Conservation (phyloP, 2,888 invertebrate genomes). For the Trissolcus japonicus region DNA sequence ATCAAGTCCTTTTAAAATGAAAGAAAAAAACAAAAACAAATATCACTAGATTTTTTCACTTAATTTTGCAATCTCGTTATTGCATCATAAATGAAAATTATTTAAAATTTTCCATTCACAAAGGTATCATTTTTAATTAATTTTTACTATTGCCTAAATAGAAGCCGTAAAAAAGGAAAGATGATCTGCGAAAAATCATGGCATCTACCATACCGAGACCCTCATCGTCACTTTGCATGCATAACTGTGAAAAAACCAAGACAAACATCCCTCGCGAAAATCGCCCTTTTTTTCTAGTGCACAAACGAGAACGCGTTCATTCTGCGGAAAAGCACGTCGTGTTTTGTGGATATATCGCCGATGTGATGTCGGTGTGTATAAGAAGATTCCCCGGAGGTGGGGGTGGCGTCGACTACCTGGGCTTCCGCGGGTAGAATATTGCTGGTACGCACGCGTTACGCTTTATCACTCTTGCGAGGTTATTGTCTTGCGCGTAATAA, state of each 20-base stretch:
- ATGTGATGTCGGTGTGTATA: slow-evolving; percentile 43
- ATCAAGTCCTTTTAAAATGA: too few species aligned
- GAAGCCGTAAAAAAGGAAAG: background rate
- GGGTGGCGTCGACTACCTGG: slow-evolving; percentile 44
- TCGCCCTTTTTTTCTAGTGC: slow-evolving; percentile 3
- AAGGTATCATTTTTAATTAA: too few species aligned
- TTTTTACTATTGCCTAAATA: too few species aligned
- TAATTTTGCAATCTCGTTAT: too few species aligned
- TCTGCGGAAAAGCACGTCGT: slow-evolving; percentile 56
- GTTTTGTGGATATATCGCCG: slow-evolving; percentile 54
- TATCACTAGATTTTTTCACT: too few species aligned
- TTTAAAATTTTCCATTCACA: too few species aligned
- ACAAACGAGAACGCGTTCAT: too few species aligned
- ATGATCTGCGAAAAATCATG: slow-evolving; percentile 21
- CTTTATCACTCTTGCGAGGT: slow-evolving; percentile 70
- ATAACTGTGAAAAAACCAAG: slow-evolving; percentile 19
- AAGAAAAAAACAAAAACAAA: too few species aligned
- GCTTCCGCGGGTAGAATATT: slow-evolving; percentile 61
- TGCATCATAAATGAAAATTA: too few species aligned
- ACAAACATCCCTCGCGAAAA: slow-evolving; percentile 46
- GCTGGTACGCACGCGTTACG: slow-evolving; percentile 68
- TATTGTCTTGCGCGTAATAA: slow-evolving; percentile 68
- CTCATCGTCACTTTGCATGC: slow-evolving; percentile 38
- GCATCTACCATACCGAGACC: background rate
- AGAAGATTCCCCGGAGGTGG: slow-evolving; percentile 50